Conservation (phyloP, 2,888 invertebrate genomes). For the Abrostola tripartita region DNA sequence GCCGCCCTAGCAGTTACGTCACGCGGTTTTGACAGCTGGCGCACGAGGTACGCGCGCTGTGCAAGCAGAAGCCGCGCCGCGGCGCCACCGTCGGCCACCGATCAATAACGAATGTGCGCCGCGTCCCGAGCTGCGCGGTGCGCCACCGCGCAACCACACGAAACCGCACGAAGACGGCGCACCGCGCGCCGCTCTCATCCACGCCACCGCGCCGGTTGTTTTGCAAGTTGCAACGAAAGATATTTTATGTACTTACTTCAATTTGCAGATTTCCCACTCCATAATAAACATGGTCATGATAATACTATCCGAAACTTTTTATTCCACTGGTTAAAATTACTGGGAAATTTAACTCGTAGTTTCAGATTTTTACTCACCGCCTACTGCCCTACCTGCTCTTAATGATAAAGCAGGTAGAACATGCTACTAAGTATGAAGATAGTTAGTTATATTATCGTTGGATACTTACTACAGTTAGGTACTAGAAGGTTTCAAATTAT, state of each 20-base stretch:
- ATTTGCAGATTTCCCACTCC: not conserved
- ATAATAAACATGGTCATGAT: too few relatives aligned
- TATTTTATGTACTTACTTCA: not conserved
- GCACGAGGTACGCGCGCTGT: constrained; percentile 57
- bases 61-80: constrained; percentile 59
- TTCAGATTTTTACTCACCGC: too few relatives aligned
- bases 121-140: constrained; percentile 47
- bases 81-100: constrained; percentile 71
- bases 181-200: constrained; percentile 2
- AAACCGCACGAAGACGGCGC: constrained; percentile 20
- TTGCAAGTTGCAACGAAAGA: constrained; percentile 29
- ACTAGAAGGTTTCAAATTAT: too few relatives aligned
- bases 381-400: too few relatives aligned
- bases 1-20: constrained; percentile 81
- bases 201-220: constrained; percentile 10
- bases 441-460: too few relatives aligned
- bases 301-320: too few relatives aligned
- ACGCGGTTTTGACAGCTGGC: constrained; percentile 78
- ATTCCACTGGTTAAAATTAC: too few relatives aligned
- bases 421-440: too few relatives aligned
- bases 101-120: constrained; percentile 61
- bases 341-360: too few relatives aligned
- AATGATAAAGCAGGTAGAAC: too few relatives aligned
- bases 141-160: constrained; percentile 46
- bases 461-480: too few relatives aligned